Evolutionary conservation across 2,888 invertebrate species (phyloP), one percentile per base, ranked within the genome.

Genomic region (Pemphredon lugubris): DNA sequence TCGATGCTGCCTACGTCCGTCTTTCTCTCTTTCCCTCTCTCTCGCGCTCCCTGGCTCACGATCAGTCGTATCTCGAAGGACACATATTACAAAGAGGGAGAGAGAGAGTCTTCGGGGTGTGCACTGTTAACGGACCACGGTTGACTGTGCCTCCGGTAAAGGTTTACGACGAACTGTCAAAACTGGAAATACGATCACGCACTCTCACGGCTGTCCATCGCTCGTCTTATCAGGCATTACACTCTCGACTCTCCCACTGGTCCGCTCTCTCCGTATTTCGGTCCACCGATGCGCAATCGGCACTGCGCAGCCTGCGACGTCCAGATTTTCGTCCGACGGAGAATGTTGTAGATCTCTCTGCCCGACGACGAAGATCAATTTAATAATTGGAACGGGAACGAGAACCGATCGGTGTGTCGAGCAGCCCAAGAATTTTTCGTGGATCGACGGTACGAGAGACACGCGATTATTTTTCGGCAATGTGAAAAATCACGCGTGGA

Each of bases 171-270:
- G 57, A 83, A 68, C 83, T 84, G 85, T 84, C 84, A 86, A 83
- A 80, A 68, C 40, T 50, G 47, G 67, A 58, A 64, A 73, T 68
- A 69, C 74, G 79, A 72, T 82, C 77, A 78, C 78, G 69, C 79
- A 77, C 84, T 76, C 83, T 79, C 80, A 80, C 81, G 74, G 77
- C 72, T 75, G 84, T 74, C 82, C 85, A 83, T 84, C 81, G 83
- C 76, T 81, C 74, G 78, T 83, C 83, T 86, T 85, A 85, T 87
- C 86, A 87, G 85, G 75, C 85, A 80, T 85, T 84, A 87, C 83
- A 83, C 86, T 84, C 82, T 65, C 74, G 54, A 54, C 67, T 79
- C 66, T 75, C 70, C 69, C 65, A 76, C 74, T 77, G 73, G 59
- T 74, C 54, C 44, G 59, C 45, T 61, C 53, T 53, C 68, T 57